These are phyloP conservation scores for Oreochromis spilurus DNA, from an alignment of 2,113 vertebrate genomes.

Conservation along the genomic window DNA sequence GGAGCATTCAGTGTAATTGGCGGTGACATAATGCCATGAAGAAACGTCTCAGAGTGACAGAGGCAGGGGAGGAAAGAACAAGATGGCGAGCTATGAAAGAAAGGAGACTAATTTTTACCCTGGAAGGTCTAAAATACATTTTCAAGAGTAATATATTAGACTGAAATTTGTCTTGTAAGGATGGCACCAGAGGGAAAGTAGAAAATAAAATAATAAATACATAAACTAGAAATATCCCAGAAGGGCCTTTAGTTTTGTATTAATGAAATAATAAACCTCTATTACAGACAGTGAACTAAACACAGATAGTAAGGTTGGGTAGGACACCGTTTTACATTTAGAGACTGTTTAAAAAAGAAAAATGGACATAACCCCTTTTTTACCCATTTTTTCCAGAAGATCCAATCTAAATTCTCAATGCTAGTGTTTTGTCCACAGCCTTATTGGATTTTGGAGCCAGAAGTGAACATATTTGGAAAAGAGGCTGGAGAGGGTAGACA, in stretches of 20 bases:
- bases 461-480: neutral
- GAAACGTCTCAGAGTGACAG: neutral
- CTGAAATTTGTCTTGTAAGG: neutral
- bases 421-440: neutral
- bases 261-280: neutral
- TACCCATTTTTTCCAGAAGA: neutral
- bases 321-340: neutral
- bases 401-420: neutral
- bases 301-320: neutral
- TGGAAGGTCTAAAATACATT: neutral
- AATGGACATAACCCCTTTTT: no score
- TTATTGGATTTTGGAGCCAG: neutral
- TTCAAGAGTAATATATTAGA: neutral
- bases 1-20: constrained; percentile 14
- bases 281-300: neutral
- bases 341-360: neutral
- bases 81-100: neutral
- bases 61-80: neutral
- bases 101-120: neutral
- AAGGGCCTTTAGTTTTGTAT: neutral
- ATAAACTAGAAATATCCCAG: neutral
- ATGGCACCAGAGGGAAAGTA: neutral
- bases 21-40: constrained; percentile 20
- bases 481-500: neutral
- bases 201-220: neutral